These are phyloP conservation scores for Sminthurides bifidus DNA, from an alignment of 1,140 invertebrate species.

Conservation along the genomic window DNA sequence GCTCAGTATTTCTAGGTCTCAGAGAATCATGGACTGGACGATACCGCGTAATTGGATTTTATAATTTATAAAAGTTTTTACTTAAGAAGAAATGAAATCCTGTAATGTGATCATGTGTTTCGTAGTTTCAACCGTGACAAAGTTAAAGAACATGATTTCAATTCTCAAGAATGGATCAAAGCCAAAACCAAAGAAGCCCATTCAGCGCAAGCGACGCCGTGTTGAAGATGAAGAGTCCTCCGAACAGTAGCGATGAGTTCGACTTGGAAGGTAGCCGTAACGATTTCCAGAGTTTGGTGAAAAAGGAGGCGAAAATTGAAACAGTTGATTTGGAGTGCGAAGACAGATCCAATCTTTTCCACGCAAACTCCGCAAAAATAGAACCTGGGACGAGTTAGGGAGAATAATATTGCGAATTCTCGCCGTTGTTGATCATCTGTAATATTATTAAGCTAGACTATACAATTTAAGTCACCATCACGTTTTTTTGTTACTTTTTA, in stretches of 20 bases:
- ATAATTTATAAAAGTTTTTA: neutral
- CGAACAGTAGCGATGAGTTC: constrained; percentile 7
- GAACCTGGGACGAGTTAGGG: too few species aligned
- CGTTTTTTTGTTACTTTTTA: too few species aligned
- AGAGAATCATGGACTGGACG: constrained; percentile 45
- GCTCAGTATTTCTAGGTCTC: constrained; percentile 1
- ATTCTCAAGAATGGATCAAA: neutral
- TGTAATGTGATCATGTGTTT: neutral
- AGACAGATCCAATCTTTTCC: too few species aligned
- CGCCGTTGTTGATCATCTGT: too few species aligned
- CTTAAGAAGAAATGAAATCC: neutral
- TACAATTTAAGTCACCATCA: too few species aligned
- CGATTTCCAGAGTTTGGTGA: constrained; percentile 2
- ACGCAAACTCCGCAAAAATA: too few species aligned
- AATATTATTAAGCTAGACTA: too few species aligned
- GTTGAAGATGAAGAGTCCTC: constrained; percentile 9
- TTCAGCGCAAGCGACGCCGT: constrained; percentile 7
- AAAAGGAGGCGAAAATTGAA: too few species aligned
- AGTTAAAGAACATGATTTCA: constrained; percentile 12
- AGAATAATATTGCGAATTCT: too few species aligned
- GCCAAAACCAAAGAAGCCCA: neutral
- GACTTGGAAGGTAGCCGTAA: neutral
- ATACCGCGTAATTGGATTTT: constrained; percentile 38
- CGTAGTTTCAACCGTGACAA: constrained; percentile 13
- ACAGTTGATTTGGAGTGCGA: too few species aligned